These are phyloP conservation scores for Dallia pectoralis DNA, from an alignment of 2,797 vertebrate genomes.

Conservation along the genomic window DNA sequence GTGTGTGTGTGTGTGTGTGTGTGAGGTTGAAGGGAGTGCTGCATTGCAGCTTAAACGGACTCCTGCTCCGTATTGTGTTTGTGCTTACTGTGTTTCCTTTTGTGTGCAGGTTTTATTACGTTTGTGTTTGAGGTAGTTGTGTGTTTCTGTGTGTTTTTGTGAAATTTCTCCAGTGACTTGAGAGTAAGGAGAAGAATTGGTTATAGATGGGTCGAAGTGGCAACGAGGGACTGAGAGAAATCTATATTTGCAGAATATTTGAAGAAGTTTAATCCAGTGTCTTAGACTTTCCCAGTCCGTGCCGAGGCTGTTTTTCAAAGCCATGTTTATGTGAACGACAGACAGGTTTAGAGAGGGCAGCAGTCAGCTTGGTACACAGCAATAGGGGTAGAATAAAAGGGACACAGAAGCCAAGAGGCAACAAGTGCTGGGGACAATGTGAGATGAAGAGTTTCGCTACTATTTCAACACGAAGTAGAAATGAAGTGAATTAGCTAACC, in stretches of 20 bases:
- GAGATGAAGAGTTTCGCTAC: background rate
- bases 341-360: slow-evolving; percentile 33
- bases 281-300: slow-evolving; percentile 63
- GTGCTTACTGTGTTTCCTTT: background rate
- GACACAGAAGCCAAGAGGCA: no score
- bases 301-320: slow-evolving; percentile 42
- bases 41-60: slow-evolving; percentile 63
- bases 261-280: slow-evolving; percentile 68
- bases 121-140: background rate
- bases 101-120: background rate
- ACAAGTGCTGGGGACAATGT: slow-evolving; percentile 2
- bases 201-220: slow-evolving; percentile 44
- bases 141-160: slow-evolving; percentile 11
- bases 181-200: background rate
- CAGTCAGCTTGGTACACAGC: no score
- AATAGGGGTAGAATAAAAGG: background rate
- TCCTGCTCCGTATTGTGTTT: slow-evolving; percentile 25
- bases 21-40: slow-evolving; percentile 45
- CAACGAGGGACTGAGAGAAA: slow-evolving; percentile 64
- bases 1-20: slow-evolving; percentile 47
- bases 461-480: background rate
- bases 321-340: slow-evolving; percentile 33
- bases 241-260: slow-evolving; percentile 76
- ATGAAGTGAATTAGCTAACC: background rate
- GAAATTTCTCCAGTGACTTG: slow-evolving; percentile 5